Evolutionary conservation across 2,113 vertebrate genomes (phyloP).

Genomic region (Phrynosoma platyrhinos): DNA sequence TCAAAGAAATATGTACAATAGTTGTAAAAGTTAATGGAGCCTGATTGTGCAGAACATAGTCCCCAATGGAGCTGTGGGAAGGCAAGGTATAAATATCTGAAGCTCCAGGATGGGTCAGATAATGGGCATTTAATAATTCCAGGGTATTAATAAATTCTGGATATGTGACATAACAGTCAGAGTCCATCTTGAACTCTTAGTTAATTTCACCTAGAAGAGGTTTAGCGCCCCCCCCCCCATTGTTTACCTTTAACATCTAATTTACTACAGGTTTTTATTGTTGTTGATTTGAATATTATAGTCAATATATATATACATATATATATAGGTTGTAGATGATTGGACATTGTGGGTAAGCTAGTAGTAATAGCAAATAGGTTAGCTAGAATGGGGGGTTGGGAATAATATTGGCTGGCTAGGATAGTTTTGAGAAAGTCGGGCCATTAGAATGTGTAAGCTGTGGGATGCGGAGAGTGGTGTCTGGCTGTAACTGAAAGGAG

Average conservation of each 20-base stretch:
- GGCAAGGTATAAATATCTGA: neutral
- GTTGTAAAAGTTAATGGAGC: slow-evolving; percentile 4
- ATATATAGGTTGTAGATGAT: too few relatives aligned
- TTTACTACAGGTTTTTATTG: neutral
- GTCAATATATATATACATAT: too few relatives aligned
- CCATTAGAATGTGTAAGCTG: too few relatives aligned
- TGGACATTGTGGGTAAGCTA: too few relatives aligned
- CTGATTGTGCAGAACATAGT: neutral
- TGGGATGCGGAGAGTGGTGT: too few relatives aligned
- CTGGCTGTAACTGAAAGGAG: too few relatives aligned
- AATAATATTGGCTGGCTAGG: too few relatives aligned
- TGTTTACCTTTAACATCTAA: neutral
- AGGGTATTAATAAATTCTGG: neutral
- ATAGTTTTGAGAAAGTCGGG: too few relatives aligned
- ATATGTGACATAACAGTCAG: neutral
- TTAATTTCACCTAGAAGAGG: neutral
- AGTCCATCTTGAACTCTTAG: neutral
- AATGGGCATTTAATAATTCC: neutral
- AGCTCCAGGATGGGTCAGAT: neutral
- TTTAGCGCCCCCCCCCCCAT: neutral
- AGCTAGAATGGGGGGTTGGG: too few relatives aligned
- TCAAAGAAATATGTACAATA: neutral
- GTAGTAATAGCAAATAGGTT: too few relatives aligned
- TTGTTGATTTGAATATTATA: too few relatives aligned
- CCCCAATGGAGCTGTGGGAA: neutral